A percentile compares a stretch with the other conserved stretches of the same genome.
These are phyloP conservation scores for Mycteria americana DNA, from an alignment of 2,797 vertebrate genomes.

Conservation along the genomic window DNA sequence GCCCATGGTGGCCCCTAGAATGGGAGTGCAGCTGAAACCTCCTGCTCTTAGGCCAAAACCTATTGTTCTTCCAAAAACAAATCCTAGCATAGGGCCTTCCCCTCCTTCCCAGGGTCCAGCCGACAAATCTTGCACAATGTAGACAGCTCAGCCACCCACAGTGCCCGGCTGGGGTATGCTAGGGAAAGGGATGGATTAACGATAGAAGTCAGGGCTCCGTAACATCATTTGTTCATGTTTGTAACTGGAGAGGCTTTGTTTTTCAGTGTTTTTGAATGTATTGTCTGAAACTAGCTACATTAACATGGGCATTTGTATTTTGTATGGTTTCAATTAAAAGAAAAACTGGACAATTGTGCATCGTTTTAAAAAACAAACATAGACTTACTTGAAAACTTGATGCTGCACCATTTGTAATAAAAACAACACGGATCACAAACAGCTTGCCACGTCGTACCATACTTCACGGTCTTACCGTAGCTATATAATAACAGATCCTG, in stretches of 20 bases:
- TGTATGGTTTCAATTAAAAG: conserved; percentile 72
- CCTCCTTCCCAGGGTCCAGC: conserved; percentile 85
- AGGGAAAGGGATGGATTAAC: conserved; percentile 53
- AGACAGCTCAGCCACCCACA: conserved; percentile 68
- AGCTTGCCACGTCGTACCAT: conserved; percentile 77
- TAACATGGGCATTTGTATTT: conserved; percentile 82
- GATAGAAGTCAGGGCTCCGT: conserved; percentile 66
- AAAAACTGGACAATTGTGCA: conserved; percentile 76
- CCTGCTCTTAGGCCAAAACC: conserved; percentile 95
- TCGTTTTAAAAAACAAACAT: conserved; percentile 74
- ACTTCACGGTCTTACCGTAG: conserved; percentile 72
- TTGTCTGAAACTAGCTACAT: conserved; percentile 87
- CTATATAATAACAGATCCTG: conserved; percentile 30
- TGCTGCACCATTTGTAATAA: conserved; percentile 78
- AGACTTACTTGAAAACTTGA: conserved; percentile 83
- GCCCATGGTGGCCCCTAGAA: conserved; percentile 89
- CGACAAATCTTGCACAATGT: conserved; percentile 99
- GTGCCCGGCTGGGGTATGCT: conserved; percentile 35
- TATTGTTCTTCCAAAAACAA: conserved; percentile 90
- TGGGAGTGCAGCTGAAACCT: conserved; percentile 97
- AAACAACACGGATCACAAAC: conserved; percentile 82
- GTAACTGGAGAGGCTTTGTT: conserved; percentile 87
- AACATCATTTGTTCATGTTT: conserved; percentile 81
- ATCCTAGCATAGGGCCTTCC: conserved; percentile 80
- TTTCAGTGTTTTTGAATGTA: conserved; percentile 88